Base-by-base conservation (phyloP, 2,888 invertebrate species). In the Tipula lateralis region DNA sequence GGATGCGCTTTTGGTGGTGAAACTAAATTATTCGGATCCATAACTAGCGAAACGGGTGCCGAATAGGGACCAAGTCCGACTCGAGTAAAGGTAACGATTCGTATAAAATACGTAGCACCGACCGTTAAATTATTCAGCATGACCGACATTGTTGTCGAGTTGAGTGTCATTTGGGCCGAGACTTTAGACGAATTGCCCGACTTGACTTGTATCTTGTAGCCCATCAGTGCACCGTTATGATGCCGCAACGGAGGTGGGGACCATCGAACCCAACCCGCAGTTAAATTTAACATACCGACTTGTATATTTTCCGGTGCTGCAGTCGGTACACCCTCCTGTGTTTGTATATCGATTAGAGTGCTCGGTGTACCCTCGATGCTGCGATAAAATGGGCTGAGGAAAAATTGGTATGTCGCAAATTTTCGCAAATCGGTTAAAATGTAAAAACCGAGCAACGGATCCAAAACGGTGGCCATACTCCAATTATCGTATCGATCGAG, bases 31-130 rank as follows among this genome's bases (percentile, higher is more conserved):
- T 89, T 87, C 29, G 90, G 90, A 87, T 90, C 90, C 90, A 90
- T 90, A 83, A 88, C 89, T 1, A 90, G 86, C 0, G 90, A 88
- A 86, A 95, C 94, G 2, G 96, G 94, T 85, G 92, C 92, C 84
- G 96, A 97, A 88, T 95, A 97, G 0, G 97, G 97, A 6, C 99
- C 99, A 84, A 94, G 93, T 0, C 99, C 99, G 1, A 94, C 93
- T 85, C 94, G 93, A 0, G 98, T 99, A 87, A 95, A 93, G 0
- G 98, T 98, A 9, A 97, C 96, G 7, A 99, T 95, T 85, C 96
- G 93, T 0, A 98, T 96, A 86, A 94, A 95, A 90, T 99, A 99
- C 2, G 95, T 92, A 2, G 95, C 95, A 84, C 96, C 96, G 2
- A 94, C 92, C 9, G 96, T 95, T 85, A 99, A 91, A 88, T 97